Evolutionary conservation across 2,797 vertebrate species (phyloP), one percentile per base, ranked within the genome.

Genomic region (Enteromius afrohamiltoni): DNA sequence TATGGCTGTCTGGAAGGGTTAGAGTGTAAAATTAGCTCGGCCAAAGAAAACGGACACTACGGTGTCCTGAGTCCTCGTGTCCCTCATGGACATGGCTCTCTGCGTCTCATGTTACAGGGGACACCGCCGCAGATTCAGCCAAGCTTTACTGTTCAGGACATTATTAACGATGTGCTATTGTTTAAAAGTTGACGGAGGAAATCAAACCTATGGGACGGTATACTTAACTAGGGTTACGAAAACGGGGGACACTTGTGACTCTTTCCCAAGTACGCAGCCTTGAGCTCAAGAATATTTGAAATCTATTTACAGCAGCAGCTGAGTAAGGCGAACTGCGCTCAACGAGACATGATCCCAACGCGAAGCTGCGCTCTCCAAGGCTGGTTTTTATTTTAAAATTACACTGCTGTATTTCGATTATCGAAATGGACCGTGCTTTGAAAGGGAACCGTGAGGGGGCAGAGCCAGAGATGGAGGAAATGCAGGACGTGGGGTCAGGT

Each of bases 241-340:
- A 77, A 49, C 16, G 26, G 17, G 4, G 31, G 29, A 31, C 65
- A 29, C 9, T 21, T 4, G 21, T 49, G 75, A 81, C 58, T 26
- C 49, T 60, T 80, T 67, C 74, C 81, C 49, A 77, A 53, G 69
- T 64, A 37, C 76, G 45, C 77, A 80, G 68, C 65, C 45, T 75
- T 78, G 85, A 84, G 71, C 34, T 73, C 85, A 37, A 83, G 87
- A 88, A 88, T 86, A 83, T 87, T 89, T 83, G 85, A 88, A 74
- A 91, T 94, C 96, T 99, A 99, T 99, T 99, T 98, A 93, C 94
- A 96, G 96, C 90, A 88, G 86, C 87, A 85, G 95, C 96, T 95
- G 93, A 96, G 94, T 96, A 96, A 97, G 94, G 93, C 92, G 93
- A 94, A 94, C 91, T 40, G 90, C 93, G 93, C 93, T 92, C 92